phyloP scores from a whole-genome alignment of 2,113 vertebrate species.

The Tachuris rubrigastra region DNA sequence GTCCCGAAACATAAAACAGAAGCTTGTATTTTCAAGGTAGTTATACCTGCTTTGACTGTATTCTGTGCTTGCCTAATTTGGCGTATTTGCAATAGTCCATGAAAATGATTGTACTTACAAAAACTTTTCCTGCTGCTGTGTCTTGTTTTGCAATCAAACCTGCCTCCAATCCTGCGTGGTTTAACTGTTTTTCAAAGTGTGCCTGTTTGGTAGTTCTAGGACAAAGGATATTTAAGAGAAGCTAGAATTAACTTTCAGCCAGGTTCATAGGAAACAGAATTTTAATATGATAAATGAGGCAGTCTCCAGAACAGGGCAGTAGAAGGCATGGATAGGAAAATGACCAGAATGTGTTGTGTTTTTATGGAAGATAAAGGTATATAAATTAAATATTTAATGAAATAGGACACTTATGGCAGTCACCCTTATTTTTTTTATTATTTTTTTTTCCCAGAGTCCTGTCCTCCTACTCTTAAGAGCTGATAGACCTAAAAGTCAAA shows the following conservation, averaged over 20 bases:
- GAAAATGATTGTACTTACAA: fast-evolving
- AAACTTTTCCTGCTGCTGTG: background rate
- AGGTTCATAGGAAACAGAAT: background rate
- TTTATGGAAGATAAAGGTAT: background rate
- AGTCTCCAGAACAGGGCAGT: background rate
- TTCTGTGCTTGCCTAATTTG: background rate
- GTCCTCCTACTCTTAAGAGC: background rate
- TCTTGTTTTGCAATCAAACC: background rate
- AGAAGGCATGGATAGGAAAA: background rate
- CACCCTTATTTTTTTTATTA: background rate
- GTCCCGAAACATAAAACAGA: background rate
- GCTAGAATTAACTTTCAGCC: background rate
- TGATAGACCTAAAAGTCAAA: background rate
- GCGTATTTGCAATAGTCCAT: background rate
- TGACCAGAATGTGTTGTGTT: background rate
- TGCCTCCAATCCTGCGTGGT: background rate
- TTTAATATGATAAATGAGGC: background rate
- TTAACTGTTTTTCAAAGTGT: background rate
- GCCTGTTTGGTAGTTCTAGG: background rate
- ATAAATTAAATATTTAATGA: background rate
- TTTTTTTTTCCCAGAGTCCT: background rate
- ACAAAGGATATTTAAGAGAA: background rate
- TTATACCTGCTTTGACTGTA: background rate
- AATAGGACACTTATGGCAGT: background rate
- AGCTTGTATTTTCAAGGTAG: background rate